Conservation (phyloP, 2,888 invertebrate genomes). For the Schizaphis graminum region DNA sequence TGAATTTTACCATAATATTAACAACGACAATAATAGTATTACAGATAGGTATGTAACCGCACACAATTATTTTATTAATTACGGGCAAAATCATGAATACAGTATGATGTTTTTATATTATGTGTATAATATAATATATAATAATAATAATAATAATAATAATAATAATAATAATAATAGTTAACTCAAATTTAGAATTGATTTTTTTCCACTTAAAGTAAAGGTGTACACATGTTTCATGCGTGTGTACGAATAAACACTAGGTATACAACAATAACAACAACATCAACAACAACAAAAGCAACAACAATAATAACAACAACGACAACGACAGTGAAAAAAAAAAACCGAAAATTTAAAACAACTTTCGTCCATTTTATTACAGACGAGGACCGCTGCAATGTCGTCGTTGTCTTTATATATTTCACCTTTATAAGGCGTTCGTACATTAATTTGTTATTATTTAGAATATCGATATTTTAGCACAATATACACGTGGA, state of each 20-base stretch:
- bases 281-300: neutral
- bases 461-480: conserved; percentile 2
- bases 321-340: neutral
- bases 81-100: conserved; percentile 35
- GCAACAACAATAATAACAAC: neutral
- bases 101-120: neutral
- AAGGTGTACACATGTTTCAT: neutral
- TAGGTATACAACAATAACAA: neutral
- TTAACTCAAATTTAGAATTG: conserved; percentile 63
- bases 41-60: conserved; percentile 18
- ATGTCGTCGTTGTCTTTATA: neutral
- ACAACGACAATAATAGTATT: conserved; percentile 25
- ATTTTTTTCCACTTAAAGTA: conserved; percentile 35
- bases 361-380: neutral
- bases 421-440: neutral
- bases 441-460: neutral
- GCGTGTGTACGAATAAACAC: conserved; percentile 34
- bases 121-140: neutral
- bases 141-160: neutral
- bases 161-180: neutral
- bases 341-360: neutral
- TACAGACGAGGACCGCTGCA: neutral
- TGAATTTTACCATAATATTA: neutral
- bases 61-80: neutral
- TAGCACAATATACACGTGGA: neutral